phyloP scores from a whole-genome alignment of 2,797 vertebrate species.

The Parauchenoglanis punctatus region DNA sequence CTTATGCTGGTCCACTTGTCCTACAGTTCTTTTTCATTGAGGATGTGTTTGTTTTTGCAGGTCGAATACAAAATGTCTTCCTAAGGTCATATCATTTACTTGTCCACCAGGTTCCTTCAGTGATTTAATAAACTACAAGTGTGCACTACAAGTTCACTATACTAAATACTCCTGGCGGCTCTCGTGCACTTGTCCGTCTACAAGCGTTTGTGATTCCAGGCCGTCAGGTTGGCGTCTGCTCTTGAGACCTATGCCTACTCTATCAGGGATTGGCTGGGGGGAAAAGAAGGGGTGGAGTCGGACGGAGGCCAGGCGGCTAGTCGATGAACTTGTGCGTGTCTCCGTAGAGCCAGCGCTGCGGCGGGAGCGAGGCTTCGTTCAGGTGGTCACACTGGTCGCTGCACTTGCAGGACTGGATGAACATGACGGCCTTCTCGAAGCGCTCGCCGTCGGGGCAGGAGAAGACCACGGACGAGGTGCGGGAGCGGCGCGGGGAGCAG shows the following conservation, averaged over 20 bases:
- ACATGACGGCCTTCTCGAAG: conserved; percentile 76
- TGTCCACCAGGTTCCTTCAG: conserved; percentile 6
- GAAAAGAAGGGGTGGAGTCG: conserved; percentile 44
- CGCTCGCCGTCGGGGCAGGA: conserved; percentile 72
- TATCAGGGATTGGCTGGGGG: conserved; percentile 17
- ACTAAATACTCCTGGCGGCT: background rate
- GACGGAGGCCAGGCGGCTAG: conserved; percentile 58
- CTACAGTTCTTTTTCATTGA: background rate
- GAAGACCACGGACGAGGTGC: conserved; percentile 73
- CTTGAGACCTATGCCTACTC: background rate
- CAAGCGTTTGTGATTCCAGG: background rate
- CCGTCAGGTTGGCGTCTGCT: background rate
- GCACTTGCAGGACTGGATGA: conserved; percentile 83
- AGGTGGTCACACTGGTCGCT: conserved; percentile 74
- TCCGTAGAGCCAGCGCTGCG: conserved; percentile 75
- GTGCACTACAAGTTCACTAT: conserved; percentile 18
- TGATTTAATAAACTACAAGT: conserved; percentile 14
- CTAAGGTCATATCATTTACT: background rate
- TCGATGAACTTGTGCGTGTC: conserved; percentile 80
- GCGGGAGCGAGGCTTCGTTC: conserved; percentile 72
- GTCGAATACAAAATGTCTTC: background rate
- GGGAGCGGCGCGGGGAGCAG: conserved; percentile 76
- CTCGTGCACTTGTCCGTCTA: background rate
- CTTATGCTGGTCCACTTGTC: background rate
- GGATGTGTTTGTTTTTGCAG: background rate